Percentiles rank a stretch among this genome's conserved stretches.
These are phyloP conservation scores for Halictus quadricinctus DNA, from an alignment of 2,888 invertebrate species.

Conservation along the genomic window DNA sequence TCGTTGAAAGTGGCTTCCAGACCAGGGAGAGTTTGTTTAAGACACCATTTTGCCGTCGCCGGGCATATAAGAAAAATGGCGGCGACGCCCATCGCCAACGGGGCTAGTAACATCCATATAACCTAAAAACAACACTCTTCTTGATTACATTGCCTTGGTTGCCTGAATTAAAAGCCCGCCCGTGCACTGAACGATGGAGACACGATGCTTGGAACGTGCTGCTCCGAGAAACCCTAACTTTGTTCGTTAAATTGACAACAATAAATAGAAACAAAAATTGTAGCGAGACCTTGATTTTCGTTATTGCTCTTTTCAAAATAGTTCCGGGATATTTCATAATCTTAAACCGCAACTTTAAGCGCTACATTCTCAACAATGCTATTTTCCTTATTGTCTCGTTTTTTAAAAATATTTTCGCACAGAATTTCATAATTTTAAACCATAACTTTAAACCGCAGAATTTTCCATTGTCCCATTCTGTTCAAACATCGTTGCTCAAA, in stretches of 20 bases:
- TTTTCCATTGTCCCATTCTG: neutral
- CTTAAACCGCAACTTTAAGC: too few species aligned
- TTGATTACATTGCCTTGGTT: neutral
- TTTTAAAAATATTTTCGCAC: too few species aligned
- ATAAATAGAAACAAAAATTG: neutral
- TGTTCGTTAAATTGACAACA: neutral
- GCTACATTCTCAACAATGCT: neutral
- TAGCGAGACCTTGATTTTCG: too few species aligned
- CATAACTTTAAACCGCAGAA: too few species aligned
- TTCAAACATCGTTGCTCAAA: neutral
- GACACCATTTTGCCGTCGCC: slow-evolving; percentile 71
- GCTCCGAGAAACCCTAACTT: neutral
- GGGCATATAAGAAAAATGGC: slow-evolving; percentile 75
- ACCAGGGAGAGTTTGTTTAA: slow-evolving; percentile 36
- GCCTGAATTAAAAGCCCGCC: neutral
- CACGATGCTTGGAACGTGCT: too few species aligned
- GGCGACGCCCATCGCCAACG: slow-evolving; percentile 67
- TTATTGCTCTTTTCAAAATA: too few species aligned
- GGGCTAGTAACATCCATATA: slow-evolving; percentile 70
- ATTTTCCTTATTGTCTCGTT: neutral
- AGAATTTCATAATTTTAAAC: too few species aligned
- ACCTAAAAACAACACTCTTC: slow-evolving; percentile 59
- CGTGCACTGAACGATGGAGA: neutral
- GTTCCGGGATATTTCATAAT: too few species aligned
- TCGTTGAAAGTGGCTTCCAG: slow-evolving; percentile 8